Percentiles rank a stretch among this genome's conserved stretches.
Conservation (phyloP, 1,140 invertebrate species). For the Microplitis mediator region DNA sequence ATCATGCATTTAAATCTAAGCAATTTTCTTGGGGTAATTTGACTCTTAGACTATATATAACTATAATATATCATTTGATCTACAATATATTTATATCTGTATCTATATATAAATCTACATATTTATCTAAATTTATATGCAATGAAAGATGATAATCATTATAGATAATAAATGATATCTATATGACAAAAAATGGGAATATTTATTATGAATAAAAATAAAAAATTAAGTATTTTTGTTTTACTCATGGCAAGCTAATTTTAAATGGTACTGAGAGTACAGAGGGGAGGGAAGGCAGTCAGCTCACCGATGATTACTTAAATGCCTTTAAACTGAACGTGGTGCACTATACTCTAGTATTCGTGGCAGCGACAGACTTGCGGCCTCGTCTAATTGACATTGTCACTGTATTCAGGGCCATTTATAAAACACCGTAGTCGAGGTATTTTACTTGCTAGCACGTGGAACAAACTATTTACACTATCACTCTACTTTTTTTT, state of each 20-base stretch:
- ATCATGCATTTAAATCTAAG: constrained; percentile 34
- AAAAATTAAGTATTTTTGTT: background rate
- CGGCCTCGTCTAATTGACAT: constrained; percentile 43
- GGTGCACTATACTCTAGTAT: constrained; percentile 15
- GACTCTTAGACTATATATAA: background rate
- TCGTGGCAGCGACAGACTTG: constrained; percentile 24
- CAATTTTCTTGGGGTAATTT: constrained; percentile 33
- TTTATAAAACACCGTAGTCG: constrained; percentile 21
- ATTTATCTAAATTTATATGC: too few relatives aligned
- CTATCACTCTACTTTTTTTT: background rate
- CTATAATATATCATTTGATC: background rate
- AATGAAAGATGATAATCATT: too few relatives aligned
- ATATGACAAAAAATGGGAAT: too few relatives aligned
- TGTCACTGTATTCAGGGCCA: constrained; percentile 38
- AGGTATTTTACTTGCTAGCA: constrained; percentile 21
- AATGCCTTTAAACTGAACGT: constrained; percentile 29
- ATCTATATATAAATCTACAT: too few relatives aligned
- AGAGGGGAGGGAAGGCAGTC: background rate
- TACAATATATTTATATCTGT: too few relatives aligned
- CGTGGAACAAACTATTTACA: constrained; percentile 6
- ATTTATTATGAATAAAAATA: too few relatives aligned
- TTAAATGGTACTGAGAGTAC: background rate
- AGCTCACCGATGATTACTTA: constrained; percentile 27
- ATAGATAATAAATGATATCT: too few relatives aligned
- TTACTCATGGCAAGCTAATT: background rate